Conservation (phyloP, 2,113 vertebrate species). For the Silurus glanis region DNA sequence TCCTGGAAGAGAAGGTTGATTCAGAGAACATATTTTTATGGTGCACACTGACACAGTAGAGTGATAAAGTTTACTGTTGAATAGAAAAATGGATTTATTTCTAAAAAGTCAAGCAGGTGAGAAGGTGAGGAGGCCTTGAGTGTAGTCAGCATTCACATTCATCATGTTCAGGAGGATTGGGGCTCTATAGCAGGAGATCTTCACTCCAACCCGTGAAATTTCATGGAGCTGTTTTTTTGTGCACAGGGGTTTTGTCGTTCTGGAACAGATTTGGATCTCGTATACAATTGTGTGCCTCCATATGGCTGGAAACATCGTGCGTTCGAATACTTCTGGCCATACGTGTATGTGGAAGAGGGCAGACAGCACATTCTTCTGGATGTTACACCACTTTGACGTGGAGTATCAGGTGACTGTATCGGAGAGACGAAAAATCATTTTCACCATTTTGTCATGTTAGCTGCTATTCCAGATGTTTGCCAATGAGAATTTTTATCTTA, state of each 20-base stretch:
- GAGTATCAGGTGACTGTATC: background rate
- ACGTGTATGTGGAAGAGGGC: background rate
- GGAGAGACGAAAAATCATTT: too few species aligned
- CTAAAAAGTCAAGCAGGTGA: background rate
- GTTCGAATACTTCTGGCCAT: too few species aligned
- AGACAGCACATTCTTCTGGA: background rate
- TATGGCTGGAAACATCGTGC: too few species aligned
- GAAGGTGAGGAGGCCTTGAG: too few species aligned
- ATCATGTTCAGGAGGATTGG: too few species aligned
- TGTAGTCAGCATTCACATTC: too few species aligned
- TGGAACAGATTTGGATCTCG: too few species aligned
- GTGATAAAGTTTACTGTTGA: background rate
- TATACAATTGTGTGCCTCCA: too few species aligned
- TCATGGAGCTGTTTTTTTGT: too few species aligned
- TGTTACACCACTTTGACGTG: background rate
- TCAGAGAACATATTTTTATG: background rate
- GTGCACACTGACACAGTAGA: background rate
- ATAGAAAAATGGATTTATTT: background rate
- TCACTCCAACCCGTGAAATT: too few species aligned
- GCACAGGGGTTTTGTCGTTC: too few species aligned
- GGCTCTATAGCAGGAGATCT: too few species aligned
- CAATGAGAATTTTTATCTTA: background rate
- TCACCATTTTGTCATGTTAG: background rate
- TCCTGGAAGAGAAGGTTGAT: background rate
- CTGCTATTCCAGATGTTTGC: background rate